Evolutionary conservation across 30 jellyfish, hydroid and myxozoan species (phyloP).

Genomic region (Cassiopea andromeda): DNA sequence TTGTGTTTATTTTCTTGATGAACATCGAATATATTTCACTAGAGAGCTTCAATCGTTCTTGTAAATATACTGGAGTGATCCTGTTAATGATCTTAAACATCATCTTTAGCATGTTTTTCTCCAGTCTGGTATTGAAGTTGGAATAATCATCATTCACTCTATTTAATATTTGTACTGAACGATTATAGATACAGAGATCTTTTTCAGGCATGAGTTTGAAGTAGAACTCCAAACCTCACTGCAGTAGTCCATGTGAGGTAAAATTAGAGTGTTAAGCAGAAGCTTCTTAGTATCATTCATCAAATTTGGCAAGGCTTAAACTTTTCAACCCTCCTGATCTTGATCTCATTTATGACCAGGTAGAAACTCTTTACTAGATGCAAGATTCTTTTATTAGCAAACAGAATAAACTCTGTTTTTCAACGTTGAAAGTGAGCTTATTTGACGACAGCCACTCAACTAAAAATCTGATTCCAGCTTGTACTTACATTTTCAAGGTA

Average conservation of each 20-base stretch:
- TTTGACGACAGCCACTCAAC: too few relatives aligned
- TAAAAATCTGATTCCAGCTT: neutral
- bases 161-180: neutral
- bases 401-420: neutral
- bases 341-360: too few relatives aligned
- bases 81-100: slow-evolving; percentile 17
- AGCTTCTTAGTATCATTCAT: neutral
- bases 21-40: neutral
- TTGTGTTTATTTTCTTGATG: slow-evolving; percentile 1
- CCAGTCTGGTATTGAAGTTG: slow-evolving; percentile 21
- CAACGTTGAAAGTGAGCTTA: neutral
- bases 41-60: slow-evolving; percentile 13
- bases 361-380: neutral
- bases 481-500: neutral
- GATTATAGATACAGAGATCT: neutral
- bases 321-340: too few relatives aligned
- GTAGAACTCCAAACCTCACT: slow-evolving; percentile 35
- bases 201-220: slow-evolving; percentile 22
- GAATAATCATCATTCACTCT: neutral
- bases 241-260: slow-evolving; percentile 35
- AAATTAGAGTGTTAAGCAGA: neutral
- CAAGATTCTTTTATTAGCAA: neutral
- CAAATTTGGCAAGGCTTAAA: neutral
- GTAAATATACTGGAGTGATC: slow-evolving; percentile 39
- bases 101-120: slow-evolving; percentile 24